Base-by-base conservation (phyloP, 1,140 invertebrate genomes). In the Penaeus vannamei region DNA sequence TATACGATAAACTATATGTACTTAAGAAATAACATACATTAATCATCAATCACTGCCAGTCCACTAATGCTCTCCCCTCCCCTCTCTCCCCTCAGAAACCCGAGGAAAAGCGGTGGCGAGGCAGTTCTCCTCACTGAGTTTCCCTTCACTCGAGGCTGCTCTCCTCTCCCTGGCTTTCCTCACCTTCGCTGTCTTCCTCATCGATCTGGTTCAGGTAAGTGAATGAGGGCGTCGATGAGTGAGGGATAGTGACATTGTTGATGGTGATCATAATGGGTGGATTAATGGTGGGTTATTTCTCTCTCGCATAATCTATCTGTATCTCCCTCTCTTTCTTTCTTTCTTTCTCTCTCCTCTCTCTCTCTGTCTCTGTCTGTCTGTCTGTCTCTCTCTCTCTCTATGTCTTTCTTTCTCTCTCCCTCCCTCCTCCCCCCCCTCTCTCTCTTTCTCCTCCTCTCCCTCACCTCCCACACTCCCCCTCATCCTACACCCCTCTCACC, bases 101-200 rank as follows among this genome's bases (percentile, higher is more conserved):
- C 26, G 14, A 19, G 36, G 26, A 7, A 36, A 20, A 19, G 69
- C 29, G 14, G 29, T 76, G n/a, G 36, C 26, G 23, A 26, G n/a
- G 26, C 69, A 83, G 17, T 83, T 83, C 36, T 83, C 81, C 46
- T 69, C 64, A 0, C 20, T 96, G 84, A 95, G 95, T 87, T 96
- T 97, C 92, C 96, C 96, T n/a, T 96, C 96, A 0, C 94, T 96
- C 53, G 96, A 97, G 93, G 95, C 95, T 62, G 95, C 96, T 0
- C 93, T 97, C 42, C 95, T 97, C 94, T 95, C 96, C 42, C 96
- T 97, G 86, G 96, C 96, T 7, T 97, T 97, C 93, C 93, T 97
- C 17, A 97, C 96, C 1, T 97, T 97, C 92, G 96, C 96, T 1
- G 96, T 97, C 20, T 97, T 96, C 92, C 94, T 97, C 22, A 95